Percentiles rank a stretch among this genome's conserved stretches.
Conservation (phyloP, 2,888 invertebrate genomes). For the Eupithecia pulchellata region DNA sequence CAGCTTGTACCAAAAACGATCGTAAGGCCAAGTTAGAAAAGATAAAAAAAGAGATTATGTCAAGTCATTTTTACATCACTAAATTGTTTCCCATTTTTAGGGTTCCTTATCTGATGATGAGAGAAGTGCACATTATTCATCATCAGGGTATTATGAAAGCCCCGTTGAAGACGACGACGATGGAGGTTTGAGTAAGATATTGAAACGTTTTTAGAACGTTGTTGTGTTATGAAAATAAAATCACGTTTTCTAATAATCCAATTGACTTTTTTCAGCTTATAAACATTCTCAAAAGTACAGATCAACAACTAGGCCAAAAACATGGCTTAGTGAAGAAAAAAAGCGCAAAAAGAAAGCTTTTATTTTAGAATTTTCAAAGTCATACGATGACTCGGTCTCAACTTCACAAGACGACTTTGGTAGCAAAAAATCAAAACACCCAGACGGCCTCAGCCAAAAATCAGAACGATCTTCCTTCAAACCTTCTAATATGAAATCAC, state of each 20-base stretch:
- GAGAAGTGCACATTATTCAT: slow-evolving; percentile 89
- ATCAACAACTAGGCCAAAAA: slow-evolving; percentile 72
- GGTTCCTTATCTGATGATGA: slow-evolving; percentile 89
- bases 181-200: slow-evolving; percentile 77
- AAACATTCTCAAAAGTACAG: slow-evolving; percentile 82
- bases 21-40: slow-evolving; percentile 55
- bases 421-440: slow-evolving; percentile 67
- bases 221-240: background rate
- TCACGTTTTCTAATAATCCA: background rate
- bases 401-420: slow-evolving; percentile 81
- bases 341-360: slow-evolving; percentile 90
- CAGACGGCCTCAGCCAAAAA: slow-evolving; percentile 62
- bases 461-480: slow-evolving; percentile 68
- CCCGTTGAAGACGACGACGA: slow-evolving; percentile 88
- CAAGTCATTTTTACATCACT: background rate
- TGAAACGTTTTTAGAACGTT: slow-evolving; percentile 33
- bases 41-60: background rate
- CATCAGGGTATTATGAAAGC: slow-evolving; percentile 91
- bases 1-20: slow-evolving; percentile 76
- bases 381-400: slow-evolving; percentile 84
- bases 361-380: slow-evolving; percentile 89
- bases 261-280: slow-evolving; percentile 61
- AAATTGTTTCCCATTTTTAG: slow-evolving; percentile 55
- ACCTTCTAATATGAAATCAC: slow-evolving; percentile 66
- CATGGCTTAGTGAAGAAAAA: slow-evolving; percentile 89